Conservation (phyloP, 2,113 vertebrate genomes). For the Saccopteryx leptura region DNA sequence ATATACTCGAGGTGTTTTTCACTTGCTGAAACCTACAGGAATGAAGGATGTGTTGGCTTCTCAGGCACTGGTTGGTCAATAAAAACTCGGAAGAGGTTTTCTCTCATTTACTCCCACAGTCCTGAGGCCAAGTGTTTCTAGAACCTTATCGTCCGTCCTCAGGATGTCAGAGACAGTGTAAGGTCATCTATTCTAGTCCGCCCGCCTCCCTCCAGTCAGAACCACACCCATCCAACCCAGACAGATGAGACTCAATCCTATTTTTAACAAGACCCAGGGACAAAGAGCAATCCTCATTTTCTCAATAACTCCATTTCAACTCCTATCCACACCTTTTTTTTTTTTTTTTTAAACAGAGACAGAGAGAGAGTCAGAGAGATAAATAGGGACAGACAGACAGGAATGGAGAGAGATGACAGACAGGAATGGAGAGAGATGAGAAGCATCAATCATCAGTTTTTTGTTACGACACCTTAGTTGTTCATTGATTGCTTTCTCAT, state of each 20-base stretch:
- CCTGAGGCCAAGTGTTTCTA: neutral
- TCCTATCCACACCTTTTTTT: neutral
- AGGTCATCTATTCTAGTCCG: constrained; percentile 71
- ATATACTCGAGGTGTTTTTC: neutral
- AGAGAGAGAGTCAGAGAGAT: no score
- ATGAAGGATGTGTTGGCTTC: constrained; percentile 58
- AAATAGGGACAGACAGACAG: no score
- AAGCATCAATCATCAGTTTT: no score
- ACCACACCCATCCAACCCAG: constrained; percentile 70
- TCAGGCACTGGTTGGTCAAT: neutral
- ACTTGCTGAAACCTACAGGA: constrained; percentile 1
- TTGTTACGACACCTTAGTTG: no score
- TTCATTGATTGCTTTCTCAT: no score
- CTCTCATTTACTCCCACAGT: neutral
- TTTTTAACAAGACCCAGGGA: constrained; percentile 73
- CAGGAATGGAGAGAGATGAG: no score
- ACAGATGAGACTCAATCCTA: constrained; percentile 60
- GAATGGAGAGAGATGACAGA: no score
- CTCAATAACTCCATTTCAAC: constrained; percentile 59
- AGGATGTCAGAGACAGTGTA: neutral
- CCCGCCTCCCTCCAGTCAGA: neutral
- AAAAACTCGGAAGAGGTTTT: neutral
- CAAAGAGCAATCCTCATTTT: constrained; percentile 55
- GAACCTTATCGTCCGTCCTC: neutral
- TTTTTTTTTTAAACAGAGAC: no score